These are phyloP conservation scores for Liparis tanakae DNA, from an alignment of 2,797 vertebrate species.

Conservation along the genomic window DNA sequence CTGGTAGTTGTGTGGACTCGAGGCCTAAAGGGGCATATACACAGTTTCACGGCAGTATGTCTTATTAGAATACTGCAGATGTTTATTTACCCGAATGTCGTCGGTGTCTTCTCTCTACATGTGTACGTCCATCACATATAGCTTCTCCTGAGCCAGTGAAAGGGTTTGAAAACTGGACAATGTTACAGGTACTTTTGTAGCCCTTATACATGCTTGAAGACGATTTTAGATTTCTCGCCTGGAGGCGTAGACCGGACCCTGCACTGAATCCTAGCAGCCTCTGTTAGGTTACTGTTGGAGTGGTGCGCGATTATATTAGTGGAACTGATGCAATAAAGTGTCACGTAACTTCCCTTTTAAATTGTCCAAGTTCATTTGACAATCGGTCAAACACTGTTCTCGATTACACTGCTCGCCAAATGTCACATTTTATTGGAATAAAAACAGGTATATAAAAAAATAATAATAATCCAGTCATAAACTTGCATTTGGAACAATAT, in stretches of 20 bases:
- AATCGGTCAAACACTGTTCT: background rate
- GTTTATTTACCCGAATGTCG: constrained; percentile 41
- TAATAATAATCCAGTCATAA: background rate
- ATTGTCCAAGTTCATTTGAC: constrained; percentile 32
- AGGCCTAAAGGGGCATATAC: background rate
- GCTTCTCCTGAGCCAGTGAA: constrained; percentile 32
- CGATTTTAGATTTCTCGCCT: constrained; percentile 32
- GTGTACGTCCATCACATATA: background rate
- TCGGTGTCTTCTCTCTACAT: constrained; percentile 20
- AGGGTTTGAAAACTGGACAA: constrained; percentile 49
- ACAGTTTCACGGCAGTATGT: constrained; percentile 25
- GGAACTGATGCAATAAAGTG: constrained; percentile 76
- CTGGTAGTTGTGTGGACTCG: constrained; percentile 26
- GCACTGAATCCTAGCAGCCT: constrained; percentile 43
- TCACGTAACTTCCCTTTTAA: constrained; percentile 41
- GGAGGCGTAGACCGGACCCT: constrained; percentile 24
- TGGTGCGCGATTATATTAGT: constrained; percentile 56
- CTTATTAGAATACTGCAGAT: constrained; percentile 15
- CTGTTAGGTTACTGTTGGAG: constrained; percentile 39
- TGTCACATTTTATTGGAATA: constrained; percentile 36
- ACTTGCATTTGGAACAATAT: background rate
- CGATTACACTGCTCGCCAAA: constrained; percentile 4
- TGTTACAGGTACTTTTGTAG: constrained; percentile 49
- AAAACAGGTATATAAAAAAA: background rate
- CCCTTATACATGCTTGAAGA: background rate